These are phyloP conservation scores for Idaea dimidiata DNA, from an alignment of 2,888 invertebrate species.

Conservation along the genomic window DNA sequence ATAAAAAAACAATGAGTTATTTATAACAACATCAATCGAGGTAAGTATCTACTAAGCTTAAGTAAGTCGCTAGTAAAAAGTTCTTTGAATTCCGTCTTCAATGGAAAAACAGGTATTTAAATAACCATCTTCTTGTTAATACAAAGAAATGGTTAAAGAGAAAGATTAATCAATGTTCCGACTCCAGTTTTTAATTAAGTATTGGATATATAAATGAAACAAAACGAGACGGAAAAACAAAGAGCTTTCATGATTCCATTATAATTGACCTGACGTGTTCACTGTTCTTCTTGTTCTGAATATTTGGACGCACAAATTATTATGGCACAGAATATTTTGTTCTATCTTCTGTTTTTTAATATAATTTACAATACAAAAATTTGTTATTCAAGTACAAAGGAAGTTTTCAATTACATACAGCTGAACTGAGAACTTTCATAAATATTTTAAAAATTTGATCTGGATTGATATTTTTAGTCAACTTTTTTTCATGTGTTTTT, in stretches of 20 bases:
- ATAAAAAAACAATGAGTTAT: too few relatives aligned
- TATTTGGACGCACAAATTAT: neutral
- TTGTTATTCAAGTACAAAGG: too few relatives aligned
- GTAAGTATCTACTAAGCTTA: too few relatives aligned
- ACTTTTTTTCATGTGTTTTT: too few relatives aligned
- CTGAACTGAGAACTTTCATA: too few relatives aligned
- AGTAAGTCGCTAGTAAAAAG: neutral
- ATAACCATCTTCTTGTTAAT: neutral
- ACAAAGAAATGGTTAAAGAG: neutral
- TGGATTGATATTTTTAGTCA: too few relatives aligned
- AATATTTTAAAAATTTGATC: too few relatives aligned
- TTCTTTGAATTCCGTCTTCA: neutral
- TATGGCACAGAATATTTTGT: too few relatives aligned
- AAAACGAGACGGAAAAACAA: neutral
- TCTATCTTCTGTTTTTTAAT: too few relatives aligned
- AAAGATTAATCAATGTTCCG: neutral
- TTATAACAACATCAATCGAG: too few relatives aligned
- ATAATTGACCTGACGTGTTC: neutral
- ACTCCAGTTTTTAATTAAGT: neutral
- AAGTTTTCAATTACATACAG: too few relatives aligned
- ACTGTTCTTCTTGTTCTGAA: neutral
- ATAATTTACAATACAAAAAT: too few relatives aligned
- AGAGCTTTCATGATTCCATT: neutral
- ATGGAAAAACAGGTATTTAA: neutral
- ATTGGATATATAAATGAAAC: neutral